Conservation (phyloP, 2,113 vertebrate genomes). For the Megaceryle torquata region DNA sequence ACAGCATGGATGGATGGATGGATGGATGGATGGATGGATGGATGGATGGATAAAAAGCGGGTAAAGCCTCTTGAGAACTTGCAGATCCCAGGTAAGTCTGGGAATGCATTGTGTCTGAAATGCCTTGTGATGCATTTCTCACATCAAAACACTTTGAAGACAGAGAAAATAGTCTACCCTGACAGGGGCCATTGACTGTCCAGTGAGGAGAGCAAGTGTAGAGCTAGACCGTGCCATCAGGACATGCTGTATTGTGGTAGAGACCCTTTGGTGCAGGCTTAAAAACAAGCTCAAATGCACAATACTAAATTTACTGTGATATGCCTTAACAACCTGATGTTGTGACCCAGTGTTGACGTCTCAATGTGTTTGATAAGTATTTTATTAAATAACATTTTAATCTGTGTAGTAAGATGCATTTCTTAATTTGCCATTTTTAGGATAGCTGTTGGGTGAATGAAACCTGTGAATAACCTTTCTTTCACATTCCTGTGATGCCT, state of each 20-base stretch:
- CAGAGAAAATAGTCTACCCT: not conserved
- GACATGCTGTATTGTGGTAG: not conserved
- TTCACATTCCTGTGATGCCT: not conserved
- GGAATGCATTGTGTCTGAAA: not conserved
- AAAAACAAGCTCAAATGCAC: not conserved
- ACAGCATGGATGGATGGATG: not conserved
- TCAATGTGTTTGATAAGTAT: not conserved
- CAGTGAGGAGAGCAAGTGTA: accelerated
- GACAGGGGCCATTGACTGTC: not conserved
- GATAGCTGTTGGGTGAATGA: not conserved
- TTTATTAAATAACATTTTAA: not conserved
- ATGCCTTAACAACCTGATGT: not conserved
- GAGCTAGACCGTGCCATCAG: not conserved
- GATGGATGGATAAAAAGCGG: not conserved
- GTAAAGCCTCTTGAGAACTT: not conserved
- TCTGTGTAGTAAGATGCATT: not conserved
- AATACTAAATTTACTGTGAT: not conserved
- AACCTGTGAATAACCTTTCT: not conserved
- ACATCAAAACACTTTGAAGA: not conserved
- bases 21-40: not conserved
- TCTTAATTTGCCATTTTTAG: not conserved
- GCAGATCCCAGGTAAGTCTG: not conserved
- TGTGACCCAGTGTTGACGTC: not conserved
- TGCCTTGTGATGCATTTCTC: not conserved
- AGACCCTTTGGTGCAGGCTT: not conserved